These are phyloP conservation scores for Andrena bucephala DNA, from an alignment of 2,888 invertebrate species.

Conservation along the genomic window DNA sequence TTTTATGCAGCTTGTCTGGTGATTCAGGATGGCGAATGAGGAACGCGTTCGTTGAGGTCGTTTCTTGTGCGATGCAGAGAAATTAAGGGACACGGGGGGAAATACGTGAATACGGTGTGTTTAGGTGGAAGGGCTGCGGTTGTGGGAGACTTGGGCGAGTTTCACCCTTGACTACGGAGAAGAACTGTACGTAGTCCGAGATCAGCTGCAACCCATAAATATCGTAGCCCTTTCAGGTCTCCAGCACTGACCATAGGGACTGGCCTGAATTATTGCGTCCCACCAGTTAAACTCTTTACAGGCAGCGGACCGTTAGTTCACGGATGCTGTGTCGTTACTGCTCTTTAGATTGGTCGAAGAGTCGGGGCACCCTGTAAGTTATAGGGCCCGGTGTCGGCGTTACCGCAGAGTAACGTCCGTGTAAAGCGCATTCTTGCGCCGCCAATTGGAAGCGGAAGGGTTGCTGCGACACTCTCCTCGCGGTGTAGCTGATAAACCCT, in stretches of 20 bases:
- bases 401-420: conserved; percentile 46
- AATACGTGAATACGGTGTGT: neutral
- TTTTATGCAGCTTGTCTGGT: neutral
- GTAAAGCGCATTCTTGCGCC: conserved; percentile 49
- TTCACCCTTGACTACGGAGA: conserved; percentile 27
- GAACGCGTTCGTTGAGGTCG: neutral
- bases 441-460: conserved; percentile 48
- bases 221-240: conserved; percentile 70
- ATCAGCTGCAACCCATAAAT: conserved; percentile 73
- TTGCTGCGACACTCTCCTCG: neutral
- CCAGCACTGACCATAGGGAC: conserved; percentile 69
- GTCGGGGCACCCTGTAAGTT: conserved; percentile 61
- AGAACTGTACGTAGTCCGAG: conserved; percentile 43
- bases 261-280: conserved; percentile 73
- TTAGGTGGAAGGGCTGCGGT: conserved; percentile 16
- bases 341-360: conserved; percentile 56
- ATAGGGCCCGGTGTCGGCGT: conserved; percentile 61
- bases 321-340: conserved; percentile 64
- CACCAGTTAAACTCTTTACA: conserved; percentile 78
- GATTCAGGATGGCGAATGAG: neutral
- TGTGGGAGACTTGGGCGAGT: conserved; percentile 29
- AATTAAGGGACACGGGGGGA: conserved; percentile 8
- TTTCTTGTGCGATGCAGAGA: neutral
- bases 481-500: neutral
- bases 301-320: conserved; percentile 64